A percentile compares a stretch with the other conserved stretches of the same genome.
phyloP scores from a whole-genome alignment of 2,113 vertebrate species.

The Prinia subflava region DNA sequence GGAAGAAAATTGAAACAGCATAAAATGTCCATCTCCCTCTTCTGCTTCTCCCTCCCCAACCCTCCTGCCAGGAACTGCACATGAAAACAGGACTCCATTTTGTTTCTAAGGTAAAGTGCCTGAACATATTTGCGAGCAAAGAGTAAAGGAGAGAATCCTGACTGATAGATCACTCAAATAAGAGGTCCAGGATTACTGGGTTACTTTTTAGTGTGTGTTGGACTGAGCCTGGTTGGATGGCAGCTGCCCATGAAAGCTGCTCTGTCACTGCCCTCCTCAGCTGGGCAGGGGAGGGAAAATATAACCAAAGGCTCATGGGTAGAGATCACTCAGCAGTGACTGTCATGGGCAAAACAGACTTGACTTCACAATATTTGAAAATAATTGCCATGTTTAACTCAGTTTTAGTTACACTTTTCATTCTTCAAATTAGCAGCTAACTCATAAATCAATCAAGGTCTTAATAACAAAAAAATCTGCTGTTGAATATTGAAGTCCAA shows the following conservation, averaged over 20 bases:
- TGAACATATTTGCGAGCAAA: background rate
- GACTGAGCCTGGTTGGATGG: background rate
- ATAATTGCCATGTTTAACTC: background rate
- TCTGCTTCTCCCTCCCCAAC: background rate
- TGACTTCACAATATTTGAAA: background rate
- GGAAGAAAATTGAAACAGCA: background rate
- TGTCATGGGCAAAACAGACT: background rate
- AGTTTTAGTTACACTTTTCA: background rate
- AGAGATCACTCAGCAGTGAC: background rate
- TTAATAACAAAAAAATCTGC: background rate
- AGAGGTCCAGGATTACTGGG: background rate
- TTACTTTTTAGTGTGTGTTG: background rate
- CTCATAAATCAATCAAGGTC: background rate
- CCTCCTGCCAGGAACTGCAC: background rate
- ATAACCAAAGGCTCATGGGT: background rate
- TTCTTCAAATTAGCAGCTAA: background rate
- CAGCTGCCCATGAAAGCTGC: background rate
- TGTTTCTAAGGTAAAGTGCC: background rate
- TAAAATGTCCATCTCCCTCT: background rate
- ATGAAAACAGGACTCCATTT: background rate
- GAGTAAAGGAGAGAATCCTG: background rate
- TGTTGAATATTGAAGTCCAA: background rate
- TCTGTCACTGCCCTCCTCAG: background rate
- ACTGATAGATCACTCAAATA: background rate
- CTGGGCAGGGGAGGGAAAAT: background rate